Percentiles rank a stretch among this genome's conserved stretches.
Evolutionary conservation across 2,888 invertebrate species (phyloP).

Genomic region (Alloscopus bannaensis): DNA sequence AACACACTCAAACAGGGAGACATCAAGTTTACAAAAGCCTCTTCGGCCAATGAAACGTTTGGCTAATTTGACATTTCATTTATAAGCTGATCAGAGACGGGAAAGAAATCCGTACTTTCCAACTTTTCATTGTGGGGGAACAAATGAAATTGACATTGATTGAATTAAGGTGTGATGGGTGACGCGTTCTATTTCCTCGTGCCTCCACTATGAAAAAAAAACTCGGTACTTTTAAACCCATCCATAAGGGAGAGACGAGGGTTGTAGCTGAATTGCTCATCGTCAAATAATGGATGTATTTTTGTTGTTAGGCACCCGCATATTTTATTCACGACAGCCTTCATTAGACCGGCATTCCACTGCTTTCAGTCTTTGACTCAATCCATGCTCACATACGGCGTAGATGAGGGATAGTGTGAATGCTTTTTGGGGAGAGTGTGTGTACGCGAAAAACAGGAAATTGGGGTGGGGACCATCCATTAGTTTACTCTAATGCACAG

Average conservation of each 20-base stretch:
- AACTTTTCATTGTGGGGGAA: neutral
- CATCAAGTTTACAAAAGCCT: too few relatives aligned
- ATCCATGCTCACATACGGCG: neutral
- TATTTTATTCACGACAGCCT: neutral
- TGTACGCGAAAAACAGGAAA: slow-evolving; percentile 8
- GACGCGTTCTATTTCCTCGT: slow-evolving; percentile 24
- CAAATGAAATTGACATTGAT: slow-evolving; percentile 42
- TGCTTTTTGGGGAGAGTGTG: too few relatives aligned
- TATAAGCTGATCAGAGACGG: slow-evolving; percentile 17
- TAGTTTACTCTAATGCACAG: slow-evolving; percentile 3
- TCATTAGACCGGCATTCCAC: too few relatives aligned
- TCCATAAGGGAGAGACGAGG: too few relatives aligned
- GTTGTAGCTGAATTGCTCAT: too few relatives aligned
- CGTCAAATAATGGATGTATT: too few relatives aligned
- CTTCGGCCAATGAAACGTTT: too few relatives aligned
- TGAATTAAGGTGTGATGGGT: slow-evolving; percentile 23
- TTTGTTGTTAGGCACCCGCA: too few relatives aligned
- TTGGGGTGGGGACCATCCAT: slow-evolving; percentile 16
- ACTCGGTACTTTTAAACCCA: neutral
- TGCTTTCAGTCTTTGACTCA: too few relatives aligned
- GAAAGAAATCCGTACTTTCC: neutral
- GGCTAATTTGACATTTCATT: slow-evolving; percentile 41
- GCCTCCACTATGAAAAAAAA: neutral
- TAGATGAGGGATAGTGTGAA: neutral
- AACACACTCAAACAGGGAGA: too few relatives aligned